Percentiles rank a stretch among this genome's conserved stretches.
Conservation (phyloP, 1,140 invertebrate species). For the Octopus sinensis region DNA sequence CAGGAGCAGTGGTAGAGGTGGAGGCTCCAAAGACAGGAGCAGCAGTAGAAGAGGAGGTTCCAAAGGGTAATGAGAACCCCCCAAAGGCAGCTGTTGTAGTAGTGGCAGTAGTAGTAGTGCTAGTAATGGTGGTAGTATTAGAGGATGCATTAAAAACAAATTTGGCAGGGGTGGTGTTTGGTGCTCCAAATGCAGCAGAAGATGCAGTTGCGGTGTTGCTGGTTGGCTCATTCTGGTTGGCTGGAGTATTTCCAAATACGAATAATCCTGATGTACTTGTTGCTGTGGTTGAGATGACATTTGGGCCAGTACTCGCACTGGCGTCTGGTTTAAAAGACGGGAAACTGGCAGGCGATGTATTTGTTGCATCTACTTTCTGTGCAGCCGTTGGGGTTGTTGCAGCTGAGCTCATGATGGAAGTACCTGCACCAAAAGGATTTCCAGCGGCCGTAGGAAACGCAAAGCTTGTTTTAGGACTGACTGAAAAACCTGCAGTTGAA, state of each 20-base stretch:
- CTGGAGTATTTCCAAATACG: neutral
- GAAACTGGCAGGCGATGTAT: neutral
- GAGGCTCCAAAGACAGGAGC: neutral
- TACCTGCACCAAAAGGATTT: neutral
- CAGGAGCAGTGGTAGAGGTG: neutral
- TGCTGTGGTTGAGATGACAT: neutral
- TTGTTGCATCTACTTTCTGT: neutral
- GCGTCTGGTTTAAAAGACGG: no score
- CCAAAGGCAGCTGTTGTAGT: neutral
- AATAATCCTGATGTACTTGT: neutral
- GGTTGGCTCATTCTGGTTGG: neutral
- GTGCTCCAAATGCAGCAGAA: conserved; percentile 6
- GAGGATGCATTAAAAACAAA: neutral
- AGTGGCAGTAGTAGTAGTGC: conserved; percentile 2
- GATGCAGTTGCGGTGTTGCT: neutral
- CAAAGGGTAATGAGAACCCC: neutral
- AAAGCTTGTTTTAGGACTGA: neutral
- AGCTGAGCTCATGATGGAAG: neutral
- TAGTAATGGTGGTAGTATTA: neutral
- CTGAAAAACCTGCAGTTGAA: no score
- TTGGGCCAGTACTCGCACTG: neutral
- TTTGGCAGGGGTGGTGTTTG: neutral
- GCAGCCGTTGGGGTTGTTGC: conserved; percentile 2
- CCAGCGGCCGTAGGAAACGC: neutral
- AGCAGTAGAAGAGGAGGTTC: neutral